Percentiles rank a stretch among this genome's conserved stretches.
Conservation (phyloP, 2,888 invertebrate species). For the Polyploca ridens region DNA sequence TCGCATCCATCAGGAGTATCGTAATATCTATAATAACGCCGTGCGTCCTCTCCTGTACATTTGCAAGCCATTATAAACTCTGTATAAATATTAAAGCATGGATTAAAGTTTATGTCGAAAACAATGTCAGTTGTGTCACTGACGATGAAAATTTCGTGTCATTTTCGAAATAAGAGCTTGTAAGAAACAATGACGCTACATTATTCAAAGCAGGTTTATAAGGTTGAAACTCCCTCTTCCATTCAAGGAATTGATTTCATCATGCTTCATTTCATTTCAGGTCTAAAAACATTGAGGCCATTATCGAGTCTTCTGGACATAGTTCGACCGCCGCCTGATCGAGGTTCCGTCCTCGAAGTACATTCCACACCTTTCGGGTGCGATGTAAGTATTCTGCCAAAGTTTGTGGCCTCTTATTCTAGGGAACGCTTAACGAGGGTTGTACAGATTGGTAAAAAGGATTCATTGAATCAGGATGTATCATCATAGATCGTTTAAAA, state of each 20-base stretch:
- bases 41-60: slow-evolving; percentile 33
- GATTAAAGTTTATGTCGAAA: slow-evolving; percentile 14
- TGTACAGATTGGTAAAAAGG: too few relatives aligned
- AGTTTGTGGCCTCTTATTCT: too few relatives aligned
- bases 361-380: slow-evolving; percentile 80
- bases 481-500: too few relatives aligned
- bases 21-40: slow-evolving; percentile 67
- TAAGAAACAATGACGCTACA: too few relatives aligned
- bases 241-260: too few relatives aligned
- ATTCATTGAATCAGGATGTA: too few relatives aligned
- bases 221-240: too few relatives aligned
- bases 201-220: too few relatives aligned
- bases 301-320: slow-evolving; percentile 70
- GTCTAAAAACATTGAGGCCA: slow-evolving; percentile 62
- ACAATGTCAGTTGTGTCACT: not conserved
- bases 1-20: slow-evolving; percentile 73
- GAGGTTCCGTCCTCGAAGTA: slow-evolving; percentile 67
- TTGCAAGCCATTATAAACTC: slow-evolving; percentile 38
- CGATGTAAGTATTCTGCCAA: slow-evolving; percentile 52
- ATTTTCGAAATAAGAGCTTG: not conserved
- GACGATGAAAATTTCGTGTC: not conserved
- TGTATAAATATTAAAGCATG: slow-evolving; percentile 9
- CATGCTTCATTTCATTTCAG: slow-evolving; percentile 44
- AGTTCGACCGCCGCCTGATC: slow-evolving; percentile 63
- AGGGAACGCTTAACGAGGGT: too few relatives aligned